A percentile compares a stretch with the other conserved stretches of the same genome.
These are phyloP conservation scores for Nasonovia ribisnigri DNA, from an alignment of 2,888 invertebrate species.

Conservation along the genomic window DNA sequence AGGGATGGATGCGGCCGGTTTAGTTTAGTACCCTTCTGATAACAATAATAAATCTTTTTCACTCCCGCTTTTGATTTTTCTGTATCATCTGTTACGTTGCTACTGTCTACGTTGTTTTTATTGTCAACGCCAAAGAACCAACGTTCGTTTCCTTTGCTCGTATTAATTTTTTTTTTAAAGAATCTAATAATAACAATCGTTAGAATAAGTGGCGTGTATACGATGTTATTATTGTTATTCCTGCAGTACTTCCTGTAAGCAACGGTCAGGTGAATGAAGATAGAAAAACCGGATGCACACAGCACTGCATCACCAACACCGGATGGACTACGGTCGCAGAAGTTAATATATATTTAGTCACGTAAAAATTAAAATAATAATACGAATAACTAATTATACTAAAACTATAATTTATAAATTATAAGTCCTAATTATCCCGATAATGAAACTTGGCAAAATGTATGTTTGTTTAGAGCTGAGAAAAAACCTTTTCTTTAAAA, in stretches of 20 bases:
- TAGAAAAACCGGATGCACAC: slow-evolving; percentile 59
- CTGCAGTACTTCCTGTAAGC: slow-evolving; percentile 51
- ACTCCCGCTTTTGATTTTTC: slow-evolving; percentile 52
- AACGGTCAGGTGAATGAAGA: slow-evolving; percentile 52
- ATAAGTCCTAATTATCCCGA: background rate
- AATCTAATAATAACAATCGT: slow-evolving; percentile 58
- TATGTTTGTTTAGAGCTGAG: background rate
- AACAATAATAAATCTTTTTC: slow-evolving; percentile 62
- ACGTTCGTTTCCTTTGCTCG: slow-evolving; percentile 34
- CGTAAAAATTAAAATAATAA: slow-evolving; percentile 52
- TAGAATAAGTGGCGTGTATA: slow-evolving; percentile 51
- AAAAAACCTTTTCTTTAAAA: background rate
- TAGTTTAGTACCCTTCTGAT: slow-evolving; percentile 56
- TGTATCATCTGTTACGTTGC: slow-evolving; percentile 52
- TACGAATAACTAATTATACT: slow-evolving; percentile 15
- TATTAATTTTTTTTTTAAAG: slow-evolving; percentile 27
- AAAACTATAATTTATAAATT: background rate
- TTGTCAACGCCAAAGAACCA: slow-evolving; percentile 50
- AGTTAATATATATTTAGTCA: slow-evolving; percentile 54
- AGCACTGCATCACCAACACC: slow-evolving; percentile 49
- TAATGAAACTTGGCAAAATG: background rate
- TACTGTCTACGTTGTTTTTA: slow-evolving; percentile 50
- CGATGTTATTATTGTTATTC: slow-evolving; percentile 45
- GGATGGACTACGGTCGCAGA: slow-evolving; percentile 46
- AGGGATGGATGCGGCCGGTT: slow-evolving; percentile 59